Percentiles rank a stretch among this genome's conserved stretches.
phyloP scores from a whole-genome alignment of 2,797 vertebrate species.

The Streptopelia turtur region DNA sequence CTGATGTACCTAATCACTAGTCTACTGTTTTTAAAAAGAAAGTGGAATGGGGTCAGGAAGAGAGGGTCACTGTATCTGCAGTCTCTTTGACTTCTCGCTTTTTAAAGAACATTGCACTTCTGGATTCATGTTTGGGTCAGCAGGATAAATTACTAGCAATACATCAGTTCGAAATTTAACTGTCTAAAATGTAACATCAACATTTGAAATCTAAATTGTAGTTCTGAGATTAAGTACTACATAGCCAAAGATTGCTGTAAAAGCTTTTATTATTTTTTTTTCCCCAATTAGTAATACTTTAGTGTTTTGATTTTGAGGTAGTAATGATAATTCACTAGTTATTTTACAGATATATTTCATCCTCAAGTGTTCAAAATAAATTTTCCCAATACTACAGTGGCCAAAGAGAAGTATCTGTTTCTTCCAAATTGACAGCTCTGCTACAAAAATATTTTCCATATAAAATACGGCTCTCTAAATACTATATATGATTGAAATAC shows the following conservation, averaged over 20 bases:
- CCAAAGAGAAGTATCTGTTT: background rate
- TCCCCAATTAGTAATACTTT: background rate
- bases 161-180: background rate
- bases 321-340: background rate
- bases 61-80: background rate
- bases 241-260: background rate
- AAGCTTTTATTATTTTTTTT: background rate
- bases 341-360: background rate
- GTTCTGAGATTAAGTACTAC: background rate
- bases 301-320: background rate
- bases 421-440: background rate
- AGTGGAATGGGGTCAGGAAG: background rate
- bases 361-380: background rate
- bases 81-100: background rate
- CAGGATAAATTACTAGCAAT: background rate
- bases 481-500: background rate
- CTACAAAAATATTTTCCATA: background rate
- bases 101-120: background rate
- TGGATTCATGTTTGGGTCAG: background rate
- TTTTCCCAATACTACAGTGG: background rate
- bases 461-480: background rate
- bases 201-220: background rate
- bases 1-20: background rate
- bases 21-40: conserved; percentile 1
- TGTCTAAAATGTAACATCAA: background rate